A percentile compares a stretch with the other conserved stretches of the same genome.
These are phyloP conservation scores for Pipra filicauda DNA, from an alignment of 2,113 vertebrate genomes.

Conservation along the genomic window DNA sequence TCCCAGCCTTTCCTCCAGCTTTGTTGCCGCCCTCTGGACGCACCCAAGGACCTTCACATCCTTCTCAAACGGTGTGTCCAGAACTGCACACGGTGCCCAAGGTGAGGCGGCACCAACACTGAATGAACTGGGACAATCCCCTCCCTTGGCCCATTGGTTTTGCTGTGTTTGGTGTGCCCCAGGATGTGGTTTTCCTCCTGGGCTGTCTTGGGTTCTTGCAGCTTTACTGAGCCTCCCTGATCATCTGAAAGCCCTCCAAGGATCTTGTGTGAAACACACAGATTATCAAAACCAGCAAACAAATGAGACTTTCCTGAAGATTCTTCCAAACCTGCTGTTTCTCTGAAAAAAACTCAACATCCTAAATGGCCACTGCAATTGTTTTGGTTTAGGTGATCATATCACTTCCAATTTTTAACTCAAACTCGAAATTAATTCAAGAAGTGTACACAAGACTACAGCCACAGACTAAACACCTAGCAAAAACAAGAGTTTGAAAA, in stretches of 20 bases:
- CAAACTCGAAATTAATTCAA: not conserved
- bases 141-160: not conserved
- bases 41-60: not conserved
- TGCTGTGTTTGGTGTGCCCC: not conserved
- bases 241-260: not conserved
- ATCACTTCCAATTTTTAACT: not conserved
- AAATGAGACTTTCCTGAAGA: not conserved
- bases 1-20: not conserved
- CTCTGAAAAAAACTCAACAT: not conserved
- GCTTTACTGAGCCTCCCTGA: not conserved
- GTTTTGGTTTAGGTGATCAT: not conserved
- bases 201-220: not conserved
- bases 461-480: not conserved
- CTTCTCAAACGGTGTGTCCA: not conserved
- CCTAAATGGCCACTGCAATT: not conserved
- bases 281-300: not conserved
- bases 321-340: not conserved
- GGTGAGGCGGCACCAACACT: rapidly evolving
- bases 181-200: not conserved
- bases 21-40: not conserved
- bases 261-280: not conserved
- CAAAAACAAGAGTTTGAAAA: not conserved
- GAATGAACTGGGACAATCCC: not conserved
- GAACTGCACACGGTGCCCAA: rapidly evolving
- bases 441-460: not conserved